These are phyloP conservation scores for Dilophus febrilis DNA, from an alignment of 2,888 invertebrate genomes.

Conservation along the genomic window DNA sequence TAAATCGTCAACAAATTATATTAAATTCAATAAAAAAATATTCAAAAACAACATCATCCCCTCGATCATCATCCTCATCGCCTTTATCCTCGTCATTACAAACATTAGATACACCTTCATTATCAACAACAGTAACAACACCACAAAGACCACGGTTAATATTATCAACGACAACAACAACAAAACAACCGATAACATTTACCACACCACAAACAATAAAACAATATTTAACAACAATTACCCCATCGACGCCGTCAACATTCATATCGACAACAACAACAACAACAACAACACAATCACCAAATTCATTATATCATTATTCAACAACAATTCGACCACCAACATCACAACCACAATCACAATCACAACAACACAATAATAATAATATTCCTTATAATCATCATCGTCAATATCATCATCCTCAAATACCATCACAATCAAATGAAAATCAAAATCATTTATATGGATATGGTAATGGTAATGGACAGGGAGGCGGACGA, in stretches of 20 bases:
- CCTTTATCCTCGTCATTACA: no score
- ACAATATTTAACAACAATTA: no score
- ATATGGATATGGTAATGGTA: not conserved
- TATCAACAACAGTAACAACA: not conserved
- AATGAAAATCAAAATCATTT: not conserved
- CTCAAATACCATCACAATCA: not conserved
- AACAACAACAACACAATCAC: constrained; percentile 23
- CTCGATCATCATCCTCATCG: no score
- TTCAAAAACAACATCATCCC: no score
- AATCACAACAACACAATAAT: not conserved
- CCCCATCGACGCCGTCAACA: constrained; percentile 5
- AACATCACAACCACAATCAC: constrained; percentile 6
- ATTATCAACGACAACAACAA: constrained; percentile 23
- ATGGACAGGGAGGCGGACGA: constrained; percentile 9
- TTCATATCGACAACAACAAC: no score
- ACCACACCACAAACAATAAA: constrained; percentile 15
- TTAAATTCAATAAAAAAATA: no score
- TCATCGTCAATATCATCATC: no score
- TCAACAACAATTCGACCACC: no score
- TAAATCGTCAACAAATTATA: no score
- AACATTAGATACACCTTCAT: constrained; percentile 1
- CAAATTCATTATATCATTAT: constrained; percentile 8
- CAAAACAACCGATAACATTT: constrained; percentile 24
- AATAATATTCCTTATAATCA: no score
- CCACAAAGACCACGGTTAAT: constrained; percentile 15